Base-by-base conservation (phyloP, 2,113 vertebrate genomes). In the Dipodomys ordii region DNA sequence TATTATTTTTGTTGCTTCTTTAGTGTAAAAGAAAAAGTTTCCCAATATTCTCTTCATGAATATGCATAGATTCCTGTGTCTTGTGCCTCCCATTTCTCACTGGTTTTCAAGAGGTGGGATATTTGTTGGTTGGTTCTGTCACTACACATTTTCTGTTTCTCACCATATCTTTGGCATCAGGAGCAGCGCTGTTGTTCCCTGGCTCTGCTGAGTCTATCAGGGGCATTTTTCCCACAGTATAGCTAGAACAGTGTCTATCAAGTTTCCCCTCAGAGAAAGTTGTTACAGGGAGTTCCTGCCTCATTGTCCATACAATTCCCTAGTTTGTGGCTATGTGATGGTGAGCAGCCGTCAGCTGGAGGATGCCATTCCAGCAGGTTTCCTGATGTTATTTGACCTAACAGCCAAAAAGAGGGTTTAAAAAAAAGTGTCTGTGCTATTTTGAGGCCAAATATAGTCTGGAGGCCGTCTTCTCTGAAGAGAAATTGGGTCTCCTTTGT, bases 391-490 rank as follows among this genome's bases (percentile, higher is more conserved):
- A 44, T 71, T 83, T 85, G 90, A 78, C 16, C 16, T 92, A 67
- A 60, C 46, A 39, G 57, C 53, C 25, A 6, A 28, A 23, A 22
- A 35, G 19, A 22, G 46, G 80, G 23, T 30, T 68, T 30, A 62
- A 49, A 49, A 9, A 49, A 12, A 49, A 49, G 49, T 74, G 18
- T 87, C 22, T 71, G 23, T 88, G 67, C 44, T 95, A 23, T 68
- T 92, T 73, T 80, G 62, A 91, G 44, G n/a, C 72, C 8, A 68
- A 67, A 64, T 67, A 49, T 28, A 77, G 69, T 27, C 53, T 93
- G 23, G 60, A 90, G n/a, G 62, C 32, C 39, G 1, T 69, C 30
- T 83, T 67, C 49, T 92, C 91, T 68, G 72, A 86, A 93, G 91
- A 91, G 39, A 93, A 93, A 76, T 71, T 64, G 27, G 23, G 2